A percentile compares a stretch with the other conserved stretches of the same genome.
phyloP scores from a whole-genome alignment of 2,888 invertebrate genomes.

The Ochlodes sylvanus region DNA sequence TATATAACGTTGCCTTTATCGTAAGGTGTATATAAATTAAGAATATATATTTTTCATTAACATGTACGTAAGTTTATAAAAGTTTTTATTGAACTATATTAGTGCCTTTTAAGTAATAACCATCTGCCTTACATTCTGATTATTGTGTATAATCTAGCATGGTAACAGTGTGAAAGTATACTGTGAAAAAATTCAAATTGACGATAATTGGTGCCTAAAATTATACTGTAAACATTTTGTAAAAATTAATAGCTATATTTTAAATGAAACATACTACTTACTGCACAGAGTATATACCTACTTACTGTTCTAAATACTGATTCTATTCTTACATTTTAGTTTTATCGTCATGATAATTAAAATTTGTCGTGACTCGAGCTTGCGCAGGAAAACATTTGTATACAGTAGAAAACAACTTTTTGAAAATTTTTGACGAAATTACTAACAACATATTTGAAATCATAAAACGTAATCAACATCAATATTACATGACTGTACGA shows the following conservation, averaged over 20 bases:
- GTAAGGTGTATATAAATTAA: background rate
- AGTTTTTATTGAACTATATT: conserved; percentile 11
- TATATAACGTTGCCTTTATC: background rate
- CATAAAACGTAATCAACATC: no score
- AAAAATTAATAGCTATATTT: background rate
- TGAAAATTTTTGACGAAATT: no score
- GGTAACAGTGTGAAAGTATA: background rate
- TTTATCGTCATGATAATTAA: no score
- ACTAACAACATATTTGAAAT: no score
- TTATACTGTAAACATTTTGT: conserved; percentile 13
- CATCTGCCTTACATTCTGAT: conserved; percentile 19
- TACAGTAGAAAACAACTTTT: no score
- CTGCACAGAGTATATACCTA: no score
- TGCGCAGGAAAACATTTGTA: no score
- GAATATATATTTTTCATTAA: conserved; percentile 5
- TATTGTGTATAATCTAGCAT: background rate
- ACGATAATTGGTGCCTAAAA: conserved; percentile 16
- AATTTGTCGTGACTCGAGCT: no score
- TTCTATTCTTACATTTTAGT: no score
- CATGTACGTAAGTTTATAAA: background rate
- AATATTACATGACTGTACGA: no score
- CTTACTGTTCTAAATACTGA: no score
- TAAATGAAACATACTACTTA: no score
- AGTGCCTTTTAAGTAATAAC: conserved; percentile 19
- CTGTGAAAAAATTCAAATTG: background rate